Evolutionary conservation across 2,797 vertebrate species (phyloP), one percentile per base, ranked within the genome.

Genomic region (Neolamprologus multifasciatus): DNA sequence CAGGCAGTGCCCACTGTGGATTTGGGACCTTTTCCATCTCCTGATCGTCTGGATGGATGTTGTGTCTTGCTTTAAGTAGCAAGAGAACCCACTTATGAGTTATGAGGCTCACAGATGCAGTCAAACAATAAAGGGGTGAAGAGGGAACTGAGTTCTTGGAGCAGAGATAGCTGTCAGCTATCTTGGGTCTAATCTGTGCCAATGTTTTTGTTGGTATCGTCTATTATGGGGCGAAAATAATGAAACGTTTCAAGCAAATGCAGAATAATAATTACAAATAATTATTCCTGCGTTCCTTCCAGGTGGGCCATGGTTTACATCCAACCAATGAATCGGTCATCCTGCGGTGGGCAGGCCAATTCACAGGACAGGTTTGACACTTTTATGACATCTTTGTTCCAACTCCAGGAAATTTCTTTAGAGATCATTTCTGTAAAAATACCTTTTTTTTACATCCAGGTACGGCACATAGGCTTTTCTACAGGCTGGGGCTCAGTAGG

Each of bases 401-500:
- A 10, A 10, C 43, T 80, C 7, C 5, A 78, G 48, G 26, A n/a
- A 36, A 31, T 62, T 2, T 48, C 2, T 59, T 82, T 33, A 14
- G 2, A 21, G 29, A 59, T 78, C 4, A 33, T 51, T 77, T 29
- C 33, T 10, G 19, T 40, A 45, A 38, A 51, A 26, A 1, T 29
- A 33, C 6, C 0, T 4, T 31, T n/a, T 67, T 91, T 87, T 3
- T 21, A 6, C 45, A 48, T 77, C 5, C 69, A 96, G 95, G 97
- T 98, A 87, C 97, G 96, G 87, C 97, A 98, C 91, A 96, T 99
- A 31, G 98, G 98, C 87, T 99, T 99, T 95, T 99, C 98, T 84
- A 99, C 98, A 9, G 98, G 98, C 90, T 99, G 98, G 98, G 98
- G 98, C 84, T 99, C 98, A 29, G 96, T 97, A 78, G 98, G 98